Percentiles rank a stretch among this genome's conserved stretches.
Conservation (phyloP, 2,797 vertebrate genomes). For the Gymnocypris eckloni region DNA sequence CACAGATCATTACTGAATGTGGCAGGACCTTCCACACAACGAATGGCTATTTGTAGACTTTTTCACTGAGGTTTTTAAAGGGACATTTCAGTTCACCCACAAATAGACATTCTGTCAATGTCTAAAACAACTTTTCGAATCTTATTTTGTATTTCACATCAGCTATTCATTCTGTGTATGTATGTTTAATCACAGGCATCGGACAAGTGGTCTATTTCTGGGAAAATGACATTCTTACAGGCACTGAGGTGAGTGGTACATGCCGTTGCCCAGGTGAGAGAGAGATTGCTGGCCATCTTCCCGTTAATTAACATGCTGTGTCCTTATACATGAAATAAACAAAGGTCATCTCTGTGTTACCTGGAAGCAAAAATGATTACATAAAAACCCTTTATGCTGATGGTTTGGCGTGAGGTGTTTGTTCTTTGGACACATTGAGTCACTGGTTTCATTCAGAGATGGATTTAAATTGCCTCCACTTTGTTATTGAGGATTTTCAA, state of each 20-base stretch:
- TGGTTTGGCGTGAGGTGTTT: not conserved
- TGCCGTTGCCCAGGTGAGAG: slow-evolving; percentile 39
- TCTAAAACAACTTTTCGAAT: not conserved
- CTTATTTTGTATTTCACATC: not conserved
- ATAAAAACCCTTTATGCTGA: slow-evolving; percentile 42
- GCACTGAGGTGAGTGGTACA: slow-evolving; percentile 16
- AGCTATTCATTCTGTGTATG: not conserved
- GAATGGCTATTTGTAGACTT: slow-evolving; percentile 64
- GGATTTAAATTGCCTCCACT: slow-evolving; percentile 3
- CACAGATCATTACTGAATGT: slow-evolving; percentile 55
- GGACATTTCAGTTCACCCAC: not conserved
- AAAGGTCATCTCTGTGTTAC: slow-evolving; percentile 52
- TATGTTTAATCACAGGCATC: slow-evolving; percentile 6
- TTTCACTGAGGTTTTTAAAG: slow-evolving; percentile 54
- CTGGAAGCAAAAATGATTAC: slow-evolving; percentile 55
- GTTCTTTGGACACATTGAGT: slow-evolving; percentile 41
- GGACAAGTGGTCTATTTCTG: slow-evolving; percentile 5
- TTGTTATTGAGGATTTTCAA: not conserved
- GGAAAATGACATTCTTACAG: slow-evolving; percentile 17
- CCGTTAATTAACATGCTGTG: slow-evolving; percentile 68
- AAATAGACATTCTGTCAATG: not conserved
- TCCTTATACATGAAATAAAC: slow-evolving; percentile 57
- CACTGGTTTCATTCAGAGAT: not conserved
- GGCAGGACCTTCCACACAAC: slow-evolving; percentile 6
- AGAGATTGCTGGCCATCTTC: slow-evolving; percentile 50